Base-by-base conservation (phyloP, 2,113 vertebrate species). In the Apodemus speciosus region DNA sequence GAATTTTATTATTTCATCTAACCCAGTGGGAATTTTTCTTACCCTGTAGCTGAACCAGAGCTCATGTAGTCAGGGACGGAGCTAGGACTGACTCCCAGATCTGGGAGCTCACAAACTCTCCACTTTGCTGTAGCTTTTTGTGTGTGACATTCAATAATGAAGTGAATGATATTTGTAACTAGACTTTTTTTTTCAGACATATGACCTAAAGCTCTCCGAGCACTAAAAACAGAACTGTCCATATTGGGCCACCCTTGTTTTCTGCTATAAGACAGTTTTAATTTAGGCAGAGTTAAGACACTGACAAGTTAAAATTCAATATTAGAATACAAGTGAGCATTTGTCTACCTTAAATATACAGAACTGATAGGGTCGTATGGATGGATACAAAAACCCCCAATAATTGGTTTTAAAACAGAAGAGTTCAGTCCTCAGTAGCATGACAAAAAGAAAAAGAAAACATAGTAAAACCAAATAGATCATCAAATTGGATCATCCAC, bases 341-440 rank as follows among this genome's bases (percentile, higher is more conserved):
- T 81, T 88, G 83, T 89, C 32, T 96, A 77, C 49, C 49, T 91
- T 91, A 88, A 94, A 90, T 58, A 77, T 79, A 88, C 18, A 79
- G 16, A 71, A 71, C 85, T 91, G 88, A 89, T 88, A n/a, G 25
- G 35, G 30, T 76, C 20, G 7, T 38, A 25, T 62, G 68, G 25
- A 40, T 40, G 21, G 14, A 60, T 60, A 21, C 27, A 71, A 85
- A 86, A 56, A 13, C 66, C 71, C 62, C 25, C 18, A 72, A 87
- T 72, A 71, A 71, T 32, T 72, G 23, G n/a, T 58, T 69, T 40
- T 40, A 72, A 71, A 40, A 30, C 30, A 56, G 25, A 23, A 69
- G 64, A 38, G 51, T 88, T 43, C 51, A 73, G 7, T 88, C n/a
- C 23, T 56, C 51, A 60, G 51, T 58, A 73, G 2, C n/a, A 64